Evolutionary conservation across 2,888 invertebrate genomes (phyloP), one percentile per base, ranked within the genome.

Genomic region (Lepidonotus clava): DNA sequence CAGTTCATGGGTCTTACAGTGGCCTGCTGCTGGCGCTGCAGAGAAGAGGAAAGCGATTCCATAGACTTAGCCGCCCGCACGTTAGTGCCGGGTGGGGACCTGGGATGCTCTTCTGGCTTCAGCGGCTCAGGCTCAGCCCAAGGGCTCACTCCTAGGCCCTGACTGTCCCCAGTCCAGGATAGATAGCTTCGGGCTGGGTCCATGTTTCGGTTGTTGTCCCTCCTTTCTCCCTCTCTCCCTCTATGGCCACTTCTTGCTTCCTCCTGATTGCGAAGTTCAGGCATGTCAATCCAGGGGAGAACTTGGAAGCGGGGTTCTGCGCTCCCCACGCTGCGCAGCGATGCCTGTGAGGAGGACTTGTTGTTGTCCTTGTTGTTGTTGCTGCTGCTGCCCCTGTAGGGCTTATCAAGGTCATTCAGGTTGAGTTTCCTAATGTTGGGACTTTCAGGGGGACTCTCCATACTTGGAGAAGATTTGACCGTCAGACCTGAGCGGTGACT

Each of bases 1-100:
- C 80, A 80, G 80, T 46, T 80, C 80, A 80, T 80, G 46, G 80
- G 80, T 28, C 80, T 1, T 11, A 80, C 80, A 24, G 51, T 80
- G 11, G 80, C 80, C 51, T 80, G 80, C 51, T 51, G 51, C 80
- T 80, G 80, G 24, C 24, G 36, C 36, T 46, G 80, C 34, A 46
- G 80, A 5, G 51, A 1, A 41, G 80, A 41, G 28, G 32, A 32
- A 8, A 80, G 80, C 11, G 80, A 80, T 46, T 80, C 80, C 80
- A 80, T 80, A 21, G 80, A 80, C 80, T 80, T 80, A 34, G 80
- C 80, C 24, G 28, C 14, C 6, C 71, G 41, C n/a, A 80, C 80
- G 24, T 40, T 76, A 6, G 46, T 5, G n/a, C 24, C 66, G 24
- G 6, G n/a, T 1, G 14, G 28, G 0, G 28, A 4, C n/a, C 24